phyloP scores from a whole-genome alignment of 2,888 invertebrate genomes.

The Sipha maydis region DNA sequence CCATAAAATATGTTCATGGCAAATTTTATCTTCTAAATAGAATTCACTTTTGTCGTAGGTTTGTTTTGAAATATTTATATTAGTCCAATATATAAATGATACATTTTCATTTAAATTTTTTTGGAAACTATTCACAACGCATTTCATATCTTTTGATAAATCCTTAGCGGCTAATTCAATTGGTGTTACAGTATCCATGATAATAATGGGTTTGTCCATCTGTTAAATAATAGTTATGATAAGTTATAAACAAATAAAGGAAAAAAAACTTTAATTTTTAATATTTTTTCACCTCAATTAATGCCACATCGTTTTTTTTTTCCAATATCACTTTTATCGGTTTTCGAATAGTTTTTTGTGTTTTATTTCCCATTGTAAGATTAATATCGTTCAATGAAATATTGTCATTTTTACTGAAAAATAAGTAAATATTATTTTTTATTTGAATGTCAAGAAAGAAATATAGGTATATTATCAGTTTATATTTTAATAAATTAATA shows the following conservation, averaged over 20 bases:
- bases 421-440: background rate
- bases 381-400: background rate
- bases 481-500: background rate
- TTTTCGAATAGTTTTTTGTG: background rate
- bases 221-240: background rate
- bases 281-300: conserved; percentile 27
- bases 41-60: background rate
- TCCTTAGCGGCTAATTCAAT: conserved; percentile 17
- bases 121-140: conserved; percentile 7
- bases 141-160: background rate
- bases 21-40: conserved; percentile 17
- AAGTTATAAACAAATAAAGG: background rate
- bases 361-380: background rate
- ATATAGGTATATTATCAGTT: background rate
- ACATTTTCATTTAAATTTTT: background rate
- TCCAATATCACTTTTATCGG: background rate
- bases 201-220: background rate
- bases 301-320: conserved; percentile 5
- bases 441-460: too few relatives aligned
- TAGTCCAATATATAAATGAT: conserved; percentile 3
- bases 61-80: background rate
- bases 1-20: background rate
- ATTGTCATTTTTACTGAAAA: background rate
- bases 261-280: background rate
- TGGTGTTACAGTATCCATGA: background rate